These are phyloP conservation scores for Odontesthes bonariensis DNA, from an alignment of 2,113 vertebrate species.

Conservation along the genomic window DNA sequence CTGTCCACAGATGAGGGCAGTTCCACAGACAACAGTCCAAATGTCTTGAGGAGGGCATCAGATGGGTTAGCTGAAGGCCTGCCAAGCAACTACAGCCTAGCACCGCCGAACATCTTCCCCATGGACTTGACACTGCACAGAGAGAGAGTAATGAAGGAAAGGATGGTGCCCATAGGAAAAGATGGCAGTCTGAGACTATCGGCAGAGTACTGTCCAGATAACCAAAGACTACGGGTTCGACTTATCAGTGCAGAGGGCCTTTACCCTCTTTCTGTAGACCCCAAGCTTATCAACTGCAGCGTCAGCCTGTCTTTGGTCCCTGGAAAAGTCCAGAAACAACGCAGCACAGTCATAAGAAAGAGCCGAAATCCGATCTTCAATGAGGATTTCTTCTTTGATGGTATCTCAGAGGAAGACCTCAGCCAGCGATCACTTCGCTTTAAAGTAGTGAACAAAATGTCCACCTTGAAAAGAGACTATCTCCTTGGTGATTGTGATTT, in stretches of 20 bases:
- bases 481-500: slow-evolving; percentile 81
- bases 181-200: slow-evolving; percentile 86
- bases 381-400: slow-evolving; percentile 92
- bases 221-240: slow-evolving; percentile 86
- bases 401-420: slow-evolving; percentile 85
- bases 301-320: slow-evolving; percentile 87
- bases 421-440: slow-evolving; percentile 82
- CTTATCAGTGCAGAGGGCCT: slow-evolving; percentile 88
- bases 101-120: slow-evolving; percentile 79
- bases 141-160: slow-evolving; percentile 85
- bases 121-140: slow-evolving; percentile 75
- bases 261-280: slow-evolving; percentile 80
- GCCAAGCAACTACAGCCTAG: slow-evolving; percentile 72
- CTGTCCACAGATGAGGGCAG: slow-evolving; percentile 91
- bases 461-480: slow-evolving; percentile 86
- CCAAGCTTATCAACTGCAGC: slow-evolving; percentile 87
- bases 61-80: slow-evolving; percentile 79
- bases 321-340: slow-evolving; percentile 88
- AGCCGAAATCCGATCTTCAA: slow-evolving; percentile 92
- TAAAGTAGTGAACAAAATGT: slow-evolving; percentile 88
- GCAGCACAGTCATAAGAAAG: slow-evolving; percentile 88
- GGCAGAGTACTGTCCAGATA: slow-evolving; percentile 85
- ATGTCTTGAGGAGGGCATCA: slow-evolving; percentile 84
- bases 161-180: slow-evolving; percentile 80
- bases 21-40: slow-evolving; percentile 92